These are phyloP conservation scores for Psittacula derbiana DNA, from an alignment of 2,797 vertebrate species.

Conservation along the genomic window DNA sequence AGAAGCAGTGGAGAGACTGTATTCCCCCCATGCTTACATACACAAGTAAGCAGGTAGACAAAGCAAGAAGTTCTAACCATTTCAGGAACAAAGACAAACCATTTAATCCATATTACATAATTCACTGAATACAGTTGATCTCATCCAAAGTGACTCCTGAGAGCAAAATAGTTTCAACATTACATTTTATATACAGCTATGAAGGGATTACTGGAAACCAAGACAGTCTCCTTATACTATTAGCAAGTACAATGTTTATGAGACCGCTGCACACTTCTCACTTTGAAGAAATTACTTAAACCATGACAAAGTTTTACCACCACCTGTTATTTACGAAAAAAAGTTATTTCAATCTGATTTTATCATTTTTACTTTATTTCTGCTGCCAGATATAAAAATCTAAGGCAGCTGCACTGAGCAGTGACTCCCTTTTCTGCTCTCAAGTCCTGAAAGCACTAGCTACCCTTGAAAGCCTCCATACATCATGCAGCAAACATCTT, in stretches of 20 bases:
- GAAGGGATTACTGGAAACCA: constrained; percentile 71
- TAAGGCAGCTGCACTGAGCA: neutral
- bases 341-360: constrained; percentile 13
- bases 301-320: constrained; percentile 3
- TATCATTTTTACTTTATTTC: neutral
- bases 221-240: constrained; percentile 48
- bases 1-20: neutral
- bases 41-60: constrained; percentile 62
- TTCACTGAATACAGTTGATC: constrained; percentile 71
- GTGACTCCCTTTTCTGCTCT: neutral
- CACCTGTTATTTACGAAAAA: neutral
- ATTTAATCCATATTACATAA: constrained; percentile 74
- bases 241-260: constrained; percentile 20
- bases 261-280: neutral
- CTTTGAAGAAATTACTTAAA: constrained; percentile 10
- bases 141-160: constrained; percentile 73
- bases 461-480: neutral
- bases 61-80: constrained; percentile 69
- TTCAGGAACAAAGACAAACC: constrained; percentile 72
- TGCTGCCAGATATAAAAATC: constrained; percentile 1
- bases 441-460: neutral
- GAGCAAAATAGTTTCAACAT: constrained; percentile 74
- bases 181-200: constrained; percentile 76
- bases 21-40: constrained; percentile 52
- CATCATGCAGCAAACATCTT: neutral